Evolutionary conservation across 1,140 invertebrate genomes (phyloP).

Genomic region (Whitmania pigra): DNA sequence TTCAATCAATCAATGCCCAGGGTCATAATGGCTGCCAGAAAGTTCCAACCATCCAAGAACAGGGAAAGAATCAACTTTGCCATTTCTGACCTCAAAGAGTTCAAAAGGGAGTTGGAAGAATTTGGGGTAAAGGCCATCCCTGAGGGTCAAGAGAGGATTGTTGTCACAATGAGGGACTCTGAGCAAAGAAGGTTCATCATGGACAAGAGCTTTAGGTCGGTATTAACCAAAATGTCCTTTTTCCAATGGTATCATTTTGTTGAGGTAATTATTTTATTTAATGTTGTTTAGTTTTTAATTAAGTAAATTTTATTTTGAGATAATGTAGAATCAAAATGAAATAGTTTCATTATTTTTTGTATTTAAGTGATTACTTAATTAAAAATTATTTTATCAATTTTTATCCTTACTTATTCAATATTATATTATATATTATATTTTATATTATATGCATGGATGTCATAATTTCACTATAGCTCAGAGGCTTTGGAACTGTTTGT

Average conservation of each 20-base stretch:
- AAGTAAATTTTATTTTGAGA: not conserved
- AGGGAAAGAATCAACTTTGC: constrained; percentile 4
- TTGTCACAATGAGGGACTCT: not conserved
- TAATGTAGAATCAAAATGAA: not conserved
- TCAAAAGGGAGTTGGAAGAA: constrained; percentile 10
- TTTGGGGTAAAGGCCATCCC: constrained; percentile 6
- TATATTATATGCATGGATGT: not conserved
- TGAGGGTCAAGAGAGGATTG: not conserved
- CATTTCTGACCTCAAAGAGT: constrained; percentile 11
- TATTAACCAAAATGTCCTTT: too few relatives aligned
- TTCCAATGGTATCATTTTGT: too few relatives aligned
- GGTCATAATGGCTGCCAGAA: constrained; percentile 15
- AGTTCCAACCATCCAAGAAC: not conserved
- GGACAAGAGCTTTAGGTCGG: constrained; percentile 7
- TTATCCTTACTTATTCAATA: too few relatives aligned
- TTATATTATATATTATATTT: too few relatives aligned
- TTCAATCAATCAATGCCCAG: not conserved
- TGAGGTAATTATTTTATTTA: not conserved
- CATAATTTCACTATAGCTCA: not conserved
- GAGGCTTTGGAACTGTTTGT: constrained; percentile 14
- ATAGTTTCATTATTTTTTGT: not conserved
- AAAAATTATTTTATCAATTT: too few relatives aligned
- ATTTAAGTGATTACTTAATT: too few relatives aligned
- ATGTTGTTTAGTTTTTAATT: not conserved
- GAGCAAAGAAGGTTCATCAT: constrained; percentile 10